Base-by-base conservation (phyloP, 2,113 vertebrate genomes). In the Ranitomeya imitator region DNA sequence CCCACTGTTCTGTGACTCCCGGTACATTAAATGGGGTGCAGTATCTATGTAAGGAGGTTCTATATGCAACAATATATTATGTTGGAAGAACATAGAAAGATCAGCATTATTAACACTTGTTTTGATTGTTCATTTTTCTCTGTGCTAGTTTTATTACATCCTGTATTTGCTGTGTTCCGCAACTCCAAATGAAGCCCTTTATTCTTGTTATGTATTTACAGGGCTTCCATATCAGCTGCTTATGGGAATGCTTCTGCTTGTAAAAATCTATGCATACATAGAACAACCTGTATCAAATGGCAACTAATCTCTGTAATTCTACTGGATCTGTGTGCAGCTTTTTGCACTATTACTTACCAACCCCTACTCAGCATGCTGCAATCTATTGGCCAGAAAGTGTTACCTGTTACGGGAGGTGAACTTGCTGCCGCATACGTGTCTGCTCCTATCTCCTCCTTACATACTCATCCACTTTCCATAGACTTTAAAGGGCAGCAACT, bases 1-100 rank as follows among this genome's bases (percentile, higher is more conserved):
- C 69, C 54, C 52, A 26, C 31, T 76, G 79, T 74, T 82, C 61
- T 14, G 73, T 45, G 21, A 26, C 79, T 81, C 86, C 86, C 76
- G 86, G 57, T 76, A 57, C 4, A 23, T 51, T 23, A 79, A 69
- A 69, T 59, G 37, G 37, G 57, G 21, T 23, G 14, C 1, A 31
- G 26, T 59, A 31, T 80, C 7, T 14, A 18, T 80, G 71, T 9
- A 54, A 55, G 51, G n/a, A 52, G 31, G 14, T 5, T 73, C 69
- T 73, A 6, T 11, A 52, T 18, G 52, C 31, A 77, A 21, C 18
- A 5, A 15, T 26, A 69, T 4, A 69, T 14, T 2, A 69, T 26
- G 14, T 26, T 69, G 23, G 4, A 26, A 6, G 69, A 16, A 19
- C 18, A 18, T 63, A 65, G 7, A 19, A 65, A n/a, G 10, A 65